phyloP scores from a whole-genome alignment of 2,888 invertebrate genomes.

The Acanthacorydalis orientalis region DNA sequence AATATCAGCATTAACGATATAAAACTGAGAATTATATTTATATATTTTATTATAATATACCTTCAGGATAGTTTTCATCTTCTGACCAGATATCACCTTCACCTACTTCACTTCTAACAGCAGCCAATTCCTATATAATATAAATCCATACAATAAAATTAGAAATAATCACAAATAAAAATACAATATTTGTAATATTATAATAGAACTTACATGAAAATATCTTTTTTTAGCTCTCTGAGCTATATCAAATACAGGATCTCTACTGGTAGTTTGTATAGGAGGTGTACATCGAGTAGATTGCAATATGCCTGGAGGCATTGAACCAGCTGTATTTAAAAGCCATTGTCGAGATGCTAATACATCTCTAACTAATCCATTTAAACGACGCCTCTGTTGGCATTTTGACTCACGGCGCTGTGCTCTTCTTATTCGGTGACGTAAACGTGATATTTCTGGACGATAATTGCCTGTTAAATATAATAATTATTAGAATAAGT shows the following conservation, averaged over 20 bases:
- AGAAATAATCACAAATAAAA: neutral
- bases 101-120: conserved; percentile 54
- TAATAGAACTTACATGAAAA: conserved; percentile 11
- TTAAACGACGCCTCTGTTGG: conserved; percentile 34
- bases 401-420: conserved; percentile 48
- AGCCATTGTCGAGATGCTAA: conserved; percentile 56
- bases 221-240: conserved; percentile 31
- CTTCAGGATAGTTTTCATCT: conserved; percentile 62
- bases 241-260: conserved; percentile 9
- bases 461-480: conserved; percentile 43
- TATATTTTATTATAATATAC: conserved; percentile 14
- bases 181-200: neutral
- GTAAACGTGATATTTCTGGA: conserved; percentile 72
- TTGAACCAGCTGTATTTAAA: conserved; percentile 43
- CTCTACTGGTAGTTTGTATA: conserved; percentile 11
- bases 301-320: conserved; percentile 42
- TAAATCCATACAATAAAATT: neutral
- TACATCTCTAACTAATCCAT: conserved; percentile 53
- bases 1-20: too few species aligned
- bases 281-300: conserved; percentile 15
- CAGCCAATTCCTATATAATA: conserved; percentile 46
- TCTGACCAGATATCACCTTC: conserved; percentile 46
- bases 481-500: neutral
- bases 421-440: conserved; percentile 57
- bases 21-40: too few species aligned